phyloP scores from a whole-genome alignment of 2,113 vertebrate species.

The Eleginops maclovinus region DNA sequence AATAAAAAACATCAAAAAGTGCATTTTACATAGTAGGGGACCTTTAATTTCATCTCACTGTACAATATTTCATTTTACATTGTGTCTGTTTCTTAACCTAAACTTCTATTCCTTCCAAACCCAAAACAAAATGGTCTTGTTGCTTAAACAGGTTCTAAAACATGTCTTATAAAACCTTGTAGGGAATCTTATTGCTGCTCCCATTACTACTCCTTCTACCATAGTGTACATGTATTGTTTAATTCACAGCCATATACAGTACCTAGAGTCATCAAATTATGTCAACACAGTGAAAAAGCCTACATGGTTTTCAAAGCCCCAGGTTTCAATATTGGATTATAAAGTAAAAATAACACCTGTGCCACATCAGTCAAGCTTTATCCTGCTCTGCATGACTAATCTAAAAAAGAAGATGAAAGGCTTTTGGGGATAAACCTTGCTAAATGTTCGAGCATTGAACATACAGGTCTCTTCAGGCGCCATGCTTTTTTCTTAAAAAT shows the following conservation, averaged over 20 bases:
- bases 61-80: no score
- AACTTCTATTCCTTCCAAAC: no score
- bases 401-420: neutral
- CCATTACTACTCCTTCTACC: neutral
- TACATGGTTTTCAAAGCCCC: neutral
- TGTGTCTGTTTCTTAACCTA: no score
- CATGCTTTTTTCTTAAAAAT: neutral
- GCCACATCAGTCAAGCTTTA: neutral
- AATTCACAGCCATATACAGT: neutral
- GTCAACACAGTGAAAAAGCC: neutral
- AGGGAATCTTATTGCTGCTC: neutral
- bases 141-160: no score
- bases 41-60: no score
- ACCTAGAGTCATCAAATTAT: neutral
- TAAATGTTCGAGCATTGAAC: neutral
- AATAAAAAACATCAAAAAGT: no score
- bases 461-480: neutral
- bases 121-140: no score
- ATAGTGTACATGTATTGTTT: neutral
- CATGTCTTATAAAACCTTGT: no score
- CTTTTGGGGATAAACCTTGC: neutral
- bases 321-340: neutral
- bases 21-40: no score
- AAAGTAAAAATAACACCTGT: neutral
- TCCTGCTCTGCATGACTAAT: constrained; percentile 1